Base-by-base conservation (phyloP, 2,797 vertebrate species). In the Anas flavirostris region DNA sequence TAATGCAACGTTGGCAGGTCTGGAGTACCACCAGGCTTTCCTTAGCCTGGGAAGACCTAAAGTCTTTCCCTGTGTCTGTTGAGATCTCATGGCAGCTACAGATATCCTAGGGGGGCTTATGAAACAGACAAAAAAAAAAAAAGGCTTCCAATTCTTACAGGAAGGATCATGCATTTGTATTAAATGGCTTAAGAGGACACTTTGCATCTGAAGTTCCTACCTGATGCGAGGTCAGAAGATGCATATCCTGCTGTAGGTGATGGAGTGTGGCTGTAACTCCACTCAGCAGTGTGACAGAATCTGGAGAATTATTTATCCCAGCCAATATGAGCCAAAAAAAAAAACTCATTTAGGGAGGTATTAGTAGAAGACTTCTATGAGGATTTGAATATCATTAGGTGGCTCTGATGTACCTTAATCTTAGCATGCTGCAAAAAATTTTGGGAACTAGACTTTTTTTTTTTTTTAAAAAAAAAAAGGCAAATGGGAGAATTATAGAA, bases 51-150 rank as follows among this genome's bases (percentile, higher is more conserved):
- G 16, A 43, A 21, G 29, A 64, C 14, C 19, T 14, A 11, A 37
- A 33, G 35, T 48, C 59, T 56, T 44, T 31, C 12, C 15, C 14
- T 21, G 10, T 53, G 37, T 41, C 29, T 53, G 2, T 16, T 31
- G n/a, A 21, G 35, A 62, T 50, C 66, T n/a, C 21, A 3, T 16
- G 58, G 29, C 19, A 64, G 33, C 26, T 28, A 1, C 31, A 63
- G 33, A 18, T 22, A 3, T 6, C 16, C 22, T 0, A 0, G 7
- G 9, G 8, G 28, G 2, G 7, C 70, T 63, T 5, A 10, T 9
- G 16, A 63, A 16, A 12, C 3, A 1, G 22, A 48, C 22, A 9
- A 33, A 58, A 25, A 37, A 44, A 29, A 23, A 28, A 8, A 0
- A 2, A 16, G 2, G 23, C 44, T 46, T 9, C 22, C 3, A 3